Evolutionary conservation across 2,888 invertebrate species (phyloP).

Genomic region (Andrena flavipes): DNA sequence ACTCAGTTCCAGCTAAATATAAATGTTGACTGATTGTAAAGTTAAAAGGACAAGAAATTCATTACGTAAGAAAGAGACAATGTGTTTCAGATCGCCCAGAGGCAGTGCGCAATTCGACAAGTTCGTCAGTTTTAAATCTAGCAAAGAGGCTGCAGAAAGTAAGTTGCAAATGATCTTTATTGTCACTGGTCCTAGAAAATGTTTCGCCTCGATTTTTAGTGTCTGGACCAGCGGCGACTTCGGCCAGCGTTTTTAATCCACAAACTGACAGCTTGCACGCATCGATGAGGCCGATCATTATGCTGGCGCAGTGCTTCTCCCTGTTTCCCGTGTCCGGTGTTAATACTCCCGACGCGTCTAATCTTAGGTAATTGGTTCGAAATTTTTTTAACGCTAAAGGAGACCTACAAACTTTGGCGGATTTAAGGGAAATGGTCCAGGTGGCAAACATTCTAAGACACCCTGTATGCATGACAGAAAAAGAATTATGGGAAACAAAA

Average conservation of each 20-base stretch:
- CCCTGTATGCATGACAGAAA: too few relatives aligned
- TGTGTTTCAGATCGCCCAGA: constrained; percentile 67
- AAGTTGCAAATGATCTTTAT: constrained; percentile 46
- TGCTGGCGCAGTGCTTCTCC: constrained; percentile 86
- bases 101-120: constrained; percentile 55
- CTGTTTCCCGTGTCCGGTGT: constrained; percentile 86
- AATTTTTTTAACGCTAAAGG: too few relatives aligned
- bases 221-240: constrained; percentile 57
- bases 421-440: too few relatives aligned
- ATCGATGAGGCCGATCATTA: constrained; percentile 85
- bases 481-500: too few relatives aligned
- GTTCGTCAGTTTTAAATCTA: constrained; percentile 63
- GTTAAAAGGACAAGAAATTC: background rate
- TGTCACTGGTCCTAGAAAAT: background rate
- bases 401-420: too few relatives aligned
- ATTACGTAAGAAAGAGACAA: background rate
- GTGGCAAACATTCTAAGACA: too few relatives aligned
- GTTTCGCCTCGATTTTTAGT: constrained; percentile 57
- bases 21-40: too few relatives aligned
- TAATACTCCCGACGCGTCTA: constrained; percentile 82
- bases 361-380: constrained; percentile 79
- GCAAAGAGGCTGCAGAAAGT: constrained; percentile 64
- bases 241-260: constrained; percentile 71
- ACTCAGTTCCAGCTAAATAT: too few relatives aligned
- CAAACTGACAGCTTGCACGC: constrained; percentile 84